Evolutionary conservation across 1,140 invertebrate genomes (phyloP).

Genomic region (Mamestra configurata): DNA sequence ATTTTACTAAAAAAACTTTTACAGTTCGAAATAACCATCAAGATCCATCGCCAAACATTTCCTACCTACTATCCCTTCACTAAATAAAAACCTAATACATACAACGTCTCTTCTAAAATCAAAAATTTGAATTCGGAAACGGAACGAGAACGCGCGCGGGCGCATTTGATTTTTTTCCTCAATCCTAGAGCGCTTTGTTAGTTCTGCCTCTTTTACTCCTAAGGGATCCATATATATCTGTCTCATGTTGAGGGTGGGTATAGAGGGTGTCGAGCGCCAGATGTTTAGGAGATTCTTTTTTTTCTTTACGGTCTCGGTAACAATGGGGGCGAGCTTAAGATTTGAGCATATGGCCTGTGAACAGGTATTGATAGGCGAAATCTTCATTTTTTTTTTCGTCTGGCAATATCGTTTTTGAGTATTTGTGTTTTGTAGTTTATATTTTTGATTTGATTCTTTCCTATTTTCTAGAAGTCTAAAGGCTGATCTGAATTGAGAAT

Average conservation of each 20-base stretch:
- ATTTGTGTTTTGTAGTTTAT: background rate
- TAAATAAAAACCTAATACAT: background rate
- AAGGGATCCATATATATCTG: background rate
- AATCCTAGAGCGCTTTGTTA: conserved; percentile 43
- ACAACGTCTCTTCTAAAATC: background rate
- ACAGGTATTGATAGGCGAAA: conserved; percentile 51
- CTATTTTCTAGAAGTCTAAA: too few relatives aligned
- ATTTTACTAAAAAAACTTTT: too few relatives aligned
- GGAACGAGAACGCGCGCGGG: conserved; percentile 51
- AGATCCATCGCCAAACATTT: background rate
- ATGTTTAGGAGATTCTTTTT: conserved; percentile 42
- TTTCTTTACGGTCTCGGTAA: conserved; percentile 21
- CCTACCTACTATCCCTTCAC: background rate
- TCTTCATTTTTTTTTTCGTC: conserved; percentile 34
- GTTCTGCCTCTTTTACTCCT: conserved; percentile 1
- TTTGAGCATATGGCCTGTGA: conserved; percentile 44
- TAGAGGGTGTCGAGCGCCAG: conserved; percentile 50
- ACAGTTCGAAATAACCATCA: background rate
- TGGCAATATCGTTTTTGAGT: background rate
- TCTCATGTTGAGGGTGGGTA: conserved; percentile 45
- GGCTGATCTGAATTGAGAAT: too few relatives aligned
- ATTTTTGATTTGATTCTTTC: background rate
- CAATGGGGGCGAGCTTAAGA: conserved; percentile 50
- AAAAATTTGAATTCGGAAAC: conserved; percentile 52
- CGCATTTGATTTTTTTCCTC: conserved; percentile 48